These are phyloP conservation scores for Nomada ruficornis DNA, from an alignment of 2,888 invertebrate genomes.

Conservation along the genomic window DNA sequence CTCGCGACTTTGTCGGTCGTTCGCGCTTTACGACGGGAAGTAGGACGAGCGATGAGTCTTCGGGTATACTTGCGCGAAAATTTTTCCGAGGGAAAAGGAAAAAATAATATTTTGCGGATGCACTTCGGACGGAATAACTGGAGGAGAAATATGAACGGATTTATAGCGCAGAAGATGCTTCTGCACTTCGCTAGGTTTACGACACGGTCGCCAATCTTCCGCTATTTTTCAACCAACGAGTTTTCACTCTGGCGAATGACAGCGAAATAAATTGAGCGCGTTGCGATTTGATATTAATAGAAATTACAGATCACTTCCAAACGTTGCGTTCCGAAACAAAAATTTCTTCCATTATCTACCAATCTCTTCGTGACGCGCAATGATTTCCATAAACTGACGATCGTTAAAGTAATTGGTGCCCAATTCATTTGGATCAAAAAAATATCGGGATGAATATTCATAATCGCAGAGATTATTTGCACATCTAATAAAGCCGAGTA, in stretches of 20 bases:
- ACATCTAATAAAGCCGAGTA: too few relatives aligned
- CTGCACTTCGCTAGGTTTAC: background rate
- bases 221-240: constrained; percentile 25
- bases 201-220: constrained; percentile 24
- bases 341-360: too few relatives aligned
- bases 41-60: background rate
- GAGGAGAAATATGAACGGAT: constrained; percentile 8
- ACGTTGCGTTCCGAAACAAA: background rate
- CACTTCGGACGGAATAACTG: background rate
- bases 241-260: constrained; percentile 32
- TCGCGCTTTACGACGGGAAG: background rate
- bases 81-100: background rate
- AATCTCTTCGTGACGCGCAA: too few relatives aligned
- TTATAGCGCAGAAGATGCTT: constrained; percentile 4
- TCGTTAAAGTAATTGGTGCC: too few relatives aligned
- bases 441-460: too few relatives aligned
- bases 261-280: background rate
- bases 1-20: background rate
- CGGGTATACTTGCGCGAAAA: background rate
- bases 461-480: too few relatives aligned
- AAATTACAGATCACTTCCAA: background rate
- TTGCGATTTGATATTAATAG: background rate
- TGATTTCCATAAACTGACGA: too few relatives aligned
- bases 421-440: too few relatives aligned
- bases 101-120: constrained; percentile 16